Evolutionary conservation across 2,797 vertebrate species (phyloP).

Genomic region (Paguma larvata): DNA sequence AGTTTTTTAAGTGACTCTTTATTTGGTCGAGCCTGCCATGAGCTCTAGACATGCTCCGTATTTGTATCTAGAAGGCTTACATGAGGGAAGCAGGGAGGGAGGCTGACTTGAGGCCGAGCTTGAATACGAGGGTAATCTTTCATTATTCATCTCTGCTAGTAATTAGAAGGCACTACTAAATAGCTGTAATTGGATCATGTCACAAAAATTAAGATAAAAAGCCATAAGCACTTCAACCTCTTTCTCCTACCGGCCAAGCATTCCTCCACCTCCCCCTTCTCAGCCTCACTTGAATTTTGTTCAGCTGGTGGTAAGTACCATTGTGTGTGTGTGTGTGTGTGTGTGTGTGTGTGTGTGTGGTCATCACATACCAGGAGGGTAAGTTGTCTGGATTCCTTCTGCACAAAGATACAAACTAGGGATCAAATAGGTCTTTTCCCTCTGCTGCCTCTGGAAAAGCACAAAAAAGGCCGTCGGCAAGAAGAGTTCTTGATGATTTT

Average conservation of each 20-base stretch:
- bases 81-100: conserved; percentile 67
- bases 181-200: conserved; percentile 87
- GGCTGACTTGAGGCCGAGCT: conserved; percentile 59
- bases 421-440: neutral
- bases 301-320: neutral
- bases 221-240: conserved; percentile 65
- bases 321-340: neutral
- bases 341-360: neutral
- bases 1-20: neutral
- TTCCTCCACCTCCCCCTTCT: neutral
- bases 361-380: neutral
- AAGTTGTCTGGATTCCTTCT: neutral
- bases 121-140: conserved; percentile 87
- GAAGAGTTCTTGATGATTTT: neutral
- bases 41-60: neutral
- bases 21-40: neutral
- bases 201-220: conserved; percentile 88
- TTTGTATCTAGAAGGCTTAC: conserved; percentile 54
- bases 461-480: neutral
- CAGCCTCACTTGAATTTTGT: conserved; percentile 72
- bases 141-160: conserved; percentile 86
- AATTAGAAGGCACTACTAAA: conserved; percentile 86
- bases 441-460: neutral
- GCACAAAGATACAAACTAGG: neutral
- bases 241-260: neutral